Conservation (phyloP, 2,113 vertebrate genomes). For the Ageneiosus marmoratus region DNA sequence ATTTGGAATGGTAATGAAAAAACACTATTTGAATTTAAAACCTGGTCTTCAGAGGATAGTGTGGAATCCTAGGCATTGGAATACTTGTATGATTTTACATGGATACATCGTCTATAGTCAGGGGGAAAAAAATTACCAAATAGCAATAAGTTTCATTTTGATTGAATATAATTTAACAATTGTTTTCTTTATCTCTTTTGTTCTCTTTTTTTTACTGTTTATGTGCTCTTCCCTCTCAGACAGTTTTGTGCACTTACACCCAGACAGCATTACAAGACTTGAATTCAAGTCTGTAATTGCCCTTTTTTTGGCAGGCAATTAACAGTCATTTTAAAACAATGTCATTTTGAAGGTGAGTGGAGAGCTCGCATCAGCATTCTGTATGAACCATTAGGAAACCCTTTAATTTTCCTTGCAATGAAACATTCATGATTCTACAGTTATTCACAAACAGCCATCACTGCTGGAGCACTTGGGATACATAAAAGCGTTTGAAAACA, state of each 20-base stretch:
- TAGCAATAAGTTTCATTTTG: neutral
- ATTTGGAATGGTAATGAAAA: neutral
- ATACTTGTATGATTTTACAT: neutral
- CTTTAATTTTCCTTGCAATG: neutral
- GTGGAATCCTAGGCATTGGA: neutral
- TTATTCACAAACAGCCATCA: neutral
- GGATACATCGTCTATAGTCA: neutral
- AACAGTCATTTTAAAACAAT: neutral
- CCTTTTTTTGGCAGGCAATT: neutral
- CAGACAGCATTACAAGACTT: neutral
- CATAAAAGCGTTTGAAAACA: neutral
- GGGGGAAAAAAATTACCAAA: neutral
- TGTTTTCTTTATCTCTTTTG: neutral
- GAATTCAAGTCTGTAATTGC: neutral
- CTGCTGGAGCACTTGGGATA: neutral
- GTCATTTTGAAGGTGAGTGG: neutral
- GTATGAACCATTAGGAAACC: neutral
- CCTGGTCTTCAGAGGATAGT: neutral
- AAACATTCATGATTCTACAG: neutral
- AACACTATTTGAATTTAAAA: neutral
- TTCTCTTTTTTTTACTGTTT: neutral
- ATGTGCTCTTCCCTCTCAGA: neutral
- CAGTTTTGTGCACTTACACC: no score
- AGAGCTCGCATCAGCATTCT: neutral
- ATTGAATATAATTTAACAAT: neutral